These are phyloP conservation scores for Bellardia pandia DNA, from an alignment of 2,888 invertebrate genomes.

Conservation along the genomic window DNA sequence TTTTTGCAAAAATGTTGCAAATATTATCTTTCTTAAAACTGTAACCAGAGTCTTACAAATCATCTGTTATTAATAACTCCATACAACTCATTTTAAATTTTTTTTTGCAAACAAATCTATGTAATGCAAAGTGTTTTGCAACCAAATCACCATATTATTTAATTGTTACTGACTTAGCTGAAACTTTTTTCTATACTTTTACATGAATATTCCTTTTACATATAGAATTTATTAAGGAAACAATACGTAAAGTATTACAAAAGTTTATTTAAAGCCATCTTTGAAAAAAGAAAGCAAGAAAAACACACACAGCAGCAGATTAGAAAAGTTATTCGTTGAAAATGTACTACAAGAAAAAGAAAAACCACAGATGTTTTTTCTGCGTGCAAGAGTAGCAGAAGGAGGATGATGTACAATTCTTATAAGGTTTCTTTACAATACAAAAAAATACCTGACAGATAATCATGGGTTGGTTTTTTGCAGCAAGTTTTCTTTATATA, in stretches of 20 bases:
- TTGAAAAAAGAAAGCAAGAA: not conserved
- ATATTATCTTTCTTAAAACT: too few relatives aligned
- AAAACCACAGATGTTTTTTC: conserved; percentile 31
- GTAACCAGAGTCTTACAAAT: too few relatives aligned
- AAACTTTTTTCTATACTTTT: conserved; percentile 15
- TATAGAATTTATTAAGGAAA: conserved; percentile 17
- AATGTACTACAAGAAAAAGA: not conserved
- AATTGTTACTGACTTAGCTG: not conserved
- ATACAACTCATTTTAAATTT: not conserved
- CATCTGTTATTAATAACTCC: too few relatives aligned
- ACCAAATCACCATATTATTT: conserved; percentile 27
- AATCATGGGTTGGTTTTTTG: not conserved
- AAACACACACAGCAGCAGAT: not conserved
- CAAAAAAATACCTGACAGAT: not conserved
- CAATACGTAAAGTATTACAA: conserved; percentile 27
- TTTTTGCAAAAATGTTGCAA: too few relatives aligned
- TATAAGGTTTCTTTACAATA: not conserved
- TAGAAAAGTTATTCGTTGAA: conserved; percentile 23
- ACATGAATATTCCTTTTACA: conserved; percentile 6
- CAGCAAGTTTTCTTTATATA: conserved; percentile 1
- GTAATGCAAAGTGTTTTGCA: not conserved
- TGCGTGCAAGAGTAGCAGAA: not conserved
- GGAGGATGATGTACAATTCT: too few relatives aligned
- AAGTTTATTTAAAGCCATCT: conserved; percentile 38
- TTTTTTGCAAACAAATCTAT: not conserved